Evolutionary conservation across 2,113 vertebrate genomes (phyloP).

Genomic region (Dicrurus megarhynchus): DNA sequence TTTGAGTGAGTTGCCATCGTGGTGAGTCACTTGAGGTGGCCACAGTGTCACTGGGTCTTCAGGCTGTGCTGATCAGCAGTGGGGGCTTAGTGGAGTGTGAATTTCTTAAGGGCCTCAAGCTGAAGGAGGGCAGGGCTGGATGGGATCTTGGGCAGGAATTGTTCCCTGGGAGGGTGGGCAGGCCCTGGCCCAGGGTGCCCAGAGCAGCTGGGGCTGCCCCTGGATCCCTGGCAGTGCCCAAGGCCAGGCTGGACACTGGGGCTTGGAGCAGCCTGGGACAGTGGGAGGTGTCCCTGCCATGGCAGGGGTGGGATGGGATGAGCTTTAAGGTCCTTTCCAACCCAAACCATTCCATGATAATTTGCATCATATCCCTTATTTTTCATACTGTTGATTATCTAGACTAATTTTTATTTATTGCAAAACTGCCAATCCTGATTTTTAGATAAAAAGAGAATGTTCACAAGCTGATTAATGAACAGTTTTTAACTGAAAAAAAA

Average conservation of each 20-base stretch:
- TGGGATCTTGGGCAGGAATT: not conserved
- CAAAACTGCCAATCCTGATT: not conserved
- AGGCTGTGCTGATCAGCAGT: not conserved
- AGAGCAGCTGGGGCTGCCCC: not conserved
- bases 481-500: not conserved
- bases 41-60: not conserved
- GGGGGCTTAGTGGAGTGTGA: not conserved
- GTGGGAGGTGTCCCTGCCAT: not conserved
- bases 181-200: not conserved
- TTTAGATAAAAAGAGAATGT: not conserved
- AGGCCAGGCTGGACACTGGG: not conserved
- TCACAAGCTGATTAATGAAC: not conserved
- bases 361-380: not conserved
- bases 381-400: not conserved
- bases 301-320: not conserved
- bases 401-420: not conserved
- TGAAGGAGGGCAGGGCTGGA: not conserved
- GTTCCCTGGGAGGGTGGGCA: not conserved
- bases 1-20: not conserved
- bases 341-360: not conserved
- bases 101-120: not conserved
- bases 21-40: not conserved
- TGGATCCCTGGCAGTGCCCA: not conserved
- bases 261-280: not conserved
- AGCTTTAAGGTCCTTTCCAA: fast-evolving